A percentile compares a stretch with the other conserved stretches of the same genome.
phyloP scores from a whole-genome alignment of 2,113 vertebrate species.

The Neomonachus schauinslandi region DNA sequence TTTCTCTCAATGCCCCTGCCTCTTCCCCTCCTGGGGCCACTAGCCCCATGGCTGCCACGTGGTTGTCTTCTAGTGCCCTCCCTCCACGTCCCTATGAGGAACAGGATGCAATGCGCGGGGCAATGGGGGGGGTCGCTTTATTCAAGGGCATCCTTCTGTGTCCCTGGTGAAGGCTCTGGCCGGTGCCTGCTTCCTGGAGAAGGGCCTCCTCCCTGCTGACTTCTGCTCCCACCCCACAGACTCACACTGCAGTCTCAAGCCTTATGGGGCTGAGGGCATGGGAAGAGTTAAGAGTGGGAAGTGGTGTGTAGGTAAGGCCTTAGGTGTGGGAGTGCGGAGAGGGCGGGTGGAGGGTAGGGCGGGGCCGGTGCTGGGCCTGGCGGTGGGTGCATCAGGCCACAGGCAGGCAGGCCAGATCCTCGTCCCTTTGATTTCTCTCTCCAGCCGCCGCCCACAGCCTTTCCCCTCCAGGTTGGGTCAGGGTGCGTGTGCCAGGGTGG shows the following conservation, averaged over 20 bases:
- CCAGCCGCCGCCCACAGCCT: background rate
- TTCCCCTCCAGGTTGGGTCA: slow-evolving; percentile 9
- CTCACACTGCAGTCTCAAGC: background rate
- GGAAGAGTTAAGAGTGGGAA: background rate
- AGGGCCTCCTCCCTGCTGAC: background rate
- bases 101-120: background rate
- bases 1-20: background rate
- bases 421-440: background rate
- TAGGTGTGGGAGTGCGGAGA: background rate
- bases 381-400: fast-evolving
- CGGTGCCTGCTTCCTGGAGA: background rate
- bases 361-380: background rate
- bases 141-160: background rate
- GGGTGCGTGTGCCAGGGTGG: background rate
- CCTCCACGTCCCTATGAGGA: background rate
- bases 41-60: background rate
- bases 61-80: background rate
- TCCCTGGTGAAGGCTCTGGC: background rate
- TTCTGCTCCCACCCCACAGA: background rate
- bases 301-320: background rate
- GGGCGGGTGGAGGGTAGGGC: too few relatives aligned
- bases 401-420: background rate
- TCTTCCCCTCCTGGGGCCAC: background rate
- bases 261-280: background rate
- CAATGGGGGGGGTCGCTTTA: background rate